These are phyloP conservation scores for Iselma pallidipennis DNA, from an alignment of 2,888 invertebrate genomes.

Conservation along the genomic window DNA sequence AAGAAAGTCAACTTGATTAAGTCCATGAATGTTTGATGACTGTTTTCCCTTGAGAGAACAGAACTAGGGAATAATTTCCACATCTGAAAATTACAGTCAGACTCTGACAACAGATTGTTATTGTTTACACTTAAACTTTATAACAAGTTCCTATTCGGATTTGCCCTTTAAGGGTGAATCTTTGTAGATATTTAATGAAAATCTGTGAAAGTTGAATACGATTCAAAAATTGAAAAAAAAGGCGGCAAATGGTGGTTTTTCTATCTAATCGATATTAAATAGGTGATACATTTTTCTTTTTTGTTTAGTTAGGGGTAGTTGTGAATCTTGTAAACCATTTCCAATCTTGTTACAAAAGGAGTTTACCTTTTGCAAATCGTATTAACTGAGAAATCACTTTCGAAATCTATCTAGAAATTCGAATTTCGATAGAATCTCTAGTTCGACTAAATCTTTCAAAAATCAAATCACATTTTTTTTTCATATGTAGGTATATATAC, in stretches of 20 bases:
- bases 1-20: background rate
- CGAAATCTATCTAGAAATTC: no score
- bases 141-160: background rate
- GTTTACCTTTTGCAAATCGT: background rate
- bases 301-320: background rate
- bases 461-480: no score
- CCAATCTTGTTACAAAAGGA: background rate
- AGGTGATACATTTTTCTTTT: background rate
- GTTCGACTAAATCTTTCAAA: no score
- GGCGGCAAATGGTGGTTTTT: no score
- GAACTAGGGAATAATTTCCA: background rate
- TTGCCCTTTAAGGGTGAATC: no score
- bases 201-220: no score
- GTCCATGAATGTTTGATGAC: constrained; percentile 1
- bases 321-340: background rate
- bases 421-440: no score
- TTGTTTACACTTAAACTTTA: background rate
- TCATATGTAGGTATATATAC: no score
- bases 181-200: no score
- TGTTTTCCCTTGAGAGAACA: background rate
- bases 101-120: background rate
- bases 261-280: background rate
- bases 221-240: no score
- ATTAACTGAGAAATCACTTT: no score
- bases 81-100: background rate